Conservation (phyloP, 2,113 vertebrate species). For the Engraulis encrasicolus region DNA sequence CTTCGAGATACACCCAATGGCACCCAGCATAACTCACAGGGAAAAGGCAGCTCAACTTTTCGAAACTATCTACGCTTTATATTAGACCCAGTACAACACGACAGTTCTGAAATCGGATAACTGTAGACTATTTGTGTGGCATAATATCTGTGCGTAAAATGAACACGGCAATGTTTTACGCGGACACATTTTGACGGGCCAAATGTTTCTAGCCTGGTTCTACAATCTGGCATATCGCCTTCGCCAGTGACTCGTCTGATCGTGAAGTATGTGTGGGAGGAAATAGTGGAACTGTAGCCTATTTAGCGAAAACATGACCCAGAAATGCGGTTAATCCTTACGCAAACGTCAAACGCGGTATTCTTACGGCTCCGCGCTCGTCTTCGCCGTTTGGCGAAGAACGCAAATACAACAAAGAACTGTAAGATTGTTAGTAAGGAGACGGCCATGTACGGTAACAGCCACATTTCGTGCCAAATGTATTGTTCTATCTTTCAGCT, state of each 20-base stretch:
- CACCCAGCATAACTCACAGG: background rate
- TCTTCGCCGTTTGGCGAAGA: background rate
- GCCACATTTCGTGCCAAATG: background rate
- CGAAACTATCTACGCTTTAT: background rate
- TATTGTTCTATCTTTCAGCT: background rate
- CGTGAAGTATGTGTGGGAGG: slow-evolving; percentile 47
- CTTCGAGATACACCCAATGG: background rate
- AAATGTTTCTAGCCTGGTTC: slow-evolving; percentile 10
- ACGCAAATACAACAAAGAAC: background rate
- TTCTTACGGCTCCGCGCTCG: slow-evolving; percentile 45
- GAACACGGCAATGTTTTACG: background rate
- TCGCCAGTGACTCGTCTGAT: slow-evolving; percentile 61
- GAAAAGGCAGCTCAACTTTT: background rate
- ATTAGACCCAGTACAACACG: background rate
- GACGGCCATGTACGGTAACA: background rate
- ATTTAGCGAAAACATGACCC: slow-evolving; percentile 69
- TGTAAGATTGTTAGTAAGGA: background rate
- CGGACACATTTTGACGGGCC: background rate
- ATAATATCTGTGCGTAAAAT: background rate
- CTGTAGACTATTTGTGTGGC: background rate
- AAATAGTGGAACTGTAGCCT: slow-evolving; percentile 48
- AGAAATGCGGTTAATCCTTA: slow-evolving; percentile 57
- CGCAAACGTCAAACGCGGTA: slow-evolving; percentile 51
- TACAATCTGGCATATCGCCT: slow-evolving; percentile 46
- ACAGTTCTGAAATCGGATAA: background rate